phyloP scores from a whole-genome alignment of 2,113 vertebrate genomes.

The Stegastes partitus region DNA sequence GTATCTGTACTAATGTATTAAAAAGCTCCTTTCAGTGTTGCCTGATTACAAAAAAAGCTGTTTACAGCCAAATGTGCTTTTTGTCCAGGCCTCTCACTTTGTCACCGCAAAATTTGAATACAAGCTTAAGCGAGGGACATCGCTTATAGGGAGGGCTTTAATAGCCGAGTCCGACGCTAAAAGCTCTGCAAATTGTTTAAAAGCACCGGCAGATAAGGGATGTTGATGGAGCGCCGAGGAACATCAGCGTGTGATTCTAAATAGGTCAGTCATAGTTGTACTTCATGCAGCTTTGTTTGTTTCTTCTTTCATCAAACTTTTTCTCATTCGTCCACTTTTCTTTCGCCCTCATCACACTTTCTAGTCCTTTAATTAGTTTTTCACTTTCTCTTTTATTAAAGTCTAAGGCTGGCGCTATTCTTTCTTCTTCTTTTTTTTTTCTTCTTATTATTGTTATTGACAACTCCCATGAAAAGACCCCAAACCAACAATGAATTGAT shows the following conservation, averaged over 20 bases:
- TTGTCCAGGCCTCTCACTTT: not conserved
- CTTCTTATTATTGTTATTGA: too few species aligned
- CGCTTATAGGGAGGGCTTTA: not conserved
- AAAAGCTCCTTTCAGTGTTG: conserved; percentile 20
- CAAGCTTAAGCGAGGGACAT: conserved; percentile 17
- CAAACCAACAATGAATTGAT: too few species aligned
- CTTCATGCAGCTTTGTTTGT: too few species aligned
- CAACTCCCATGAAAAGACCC: too few species aligned
- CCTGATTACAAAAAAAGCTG: conserved; percentile 1
- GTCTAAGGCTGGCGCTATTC: too few species aligned
- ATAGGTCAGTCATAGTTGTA: not conserved
- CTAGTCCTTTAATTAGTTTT: too few species aligned
- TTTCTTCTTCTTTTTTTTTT: too few species aligned
- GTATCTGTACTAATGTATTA: not conserved
- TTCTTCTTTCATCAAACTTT: too few species aligned
- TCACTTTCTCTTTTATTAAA: too few species aligned
- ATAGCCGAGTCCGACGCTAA: conserved; percentile 30
- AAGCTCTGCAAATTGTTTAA: conserved; percentile 68
- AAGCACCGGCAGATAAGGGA: conserved; percentile 49
- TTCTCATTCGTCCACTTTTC: too few species aligned
- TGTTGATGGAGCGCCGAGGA: not conserved
- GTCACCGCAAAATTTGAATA: conserved; percentile 13
- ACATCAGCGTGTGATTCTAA: not conserved
- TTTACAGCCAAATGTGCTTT: conserved; percentile 25
- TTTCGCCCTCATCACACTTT: too few species aligned